Percentiles rank a stretch among this genome's conserved stretches.
Evolutionary conservation across 64 coral and sea anemone genomes (phyloP).

Genomic region (Astreopora myriophthalma): DNA sequence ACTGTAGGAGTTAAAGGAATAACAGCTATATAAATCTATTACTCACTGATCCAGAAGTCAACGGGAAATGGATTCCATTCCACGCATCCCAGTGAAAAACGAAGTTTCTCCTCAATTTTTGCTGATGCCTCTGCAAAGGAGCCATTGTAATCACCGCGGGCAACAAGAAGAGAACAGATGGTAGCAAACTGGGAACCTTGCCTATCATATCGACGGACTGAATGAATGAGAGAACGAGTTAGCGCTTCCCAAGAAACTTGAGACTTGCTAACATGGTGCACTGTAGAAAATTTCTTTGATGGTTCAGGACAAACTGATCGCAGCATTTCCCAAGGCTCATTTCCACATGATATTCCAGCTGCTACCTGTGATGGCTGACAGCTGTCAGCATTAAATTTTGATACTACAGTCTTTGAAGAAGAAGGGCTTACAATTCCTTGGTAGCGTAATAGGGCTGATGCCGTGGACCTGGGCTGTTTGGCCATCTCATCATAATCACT

Average conservation of each 20-base stretch:
- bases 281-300: conserved; percentile 88
- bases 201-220: conserved; percentile 73
- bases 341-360: conserved; percentile 50
- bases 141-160: conserved; percentile 67
- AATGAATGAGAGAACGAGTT: conserved; percentile 77
- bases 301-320: conserved; percentile 82
- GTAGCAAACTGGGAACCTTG: conserved; percentile 68
- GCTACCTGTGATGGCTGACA: not conserved
- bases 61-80: conserved; percentile 88
- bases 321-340: conserved; percentile 94
- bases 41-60: conserved; percentile 95
- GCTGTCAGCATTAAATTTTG: not conserved
- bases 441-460: conserved; percentile 85
- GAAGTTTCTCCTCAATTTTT: conserved; percentile 80
- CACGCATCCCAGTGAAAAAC: conserved; percentile 70
- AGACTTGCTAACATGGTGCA: conserved; percentile 69
- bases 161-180: conserved; percentile 78
- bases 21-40: not conserved
- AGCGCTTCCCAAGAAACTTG: conserved; percentile 81
- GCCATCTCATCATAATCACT: conserved; percentile 37
- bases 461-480: conserved; percentile 79
- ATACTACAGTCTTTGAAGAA: not conserved
- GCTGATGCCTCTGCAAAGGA: conserved; percentile 75
- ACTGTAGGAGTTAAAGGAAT: too few relatives aligned
- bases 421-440: conserved; percentile 53